Evolutionary conservation across 2,113 vertebrate species (phyloP).

Genomic region (Rattus rattus): DNA sequence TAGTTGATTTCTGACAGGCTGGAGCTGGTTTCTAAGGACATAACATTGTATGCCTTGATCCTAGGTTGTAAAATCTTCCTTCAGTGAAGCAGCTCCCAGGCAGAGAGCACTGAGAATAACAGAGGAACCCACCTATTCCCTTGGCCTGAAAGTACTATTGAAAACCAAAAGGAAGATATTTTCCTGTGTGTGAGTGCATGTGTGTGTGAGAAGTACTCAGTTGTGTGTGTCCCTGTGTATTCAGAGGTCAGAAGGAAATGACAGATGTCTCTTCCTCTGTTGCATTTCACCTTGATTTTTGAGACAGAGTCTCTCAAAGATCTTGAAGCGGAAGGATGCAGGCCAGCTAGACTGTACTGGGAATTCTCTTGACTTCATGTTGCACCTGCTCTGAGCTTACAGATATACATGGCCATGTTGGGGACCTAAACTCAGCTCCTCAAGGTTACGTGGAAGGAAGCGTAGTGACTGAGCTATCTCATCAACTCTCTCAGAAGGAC

Average conservation of each 20-base stretch:
- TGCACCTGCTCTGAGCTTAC: neutral
- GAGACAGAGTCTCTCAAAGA: neutral
- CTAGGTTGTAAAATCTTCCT: neutral
- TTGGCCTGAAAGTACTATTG: neutral
- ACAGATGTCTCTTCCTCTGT: neutral
- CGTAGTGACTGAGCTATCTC: too few relatives aligned
- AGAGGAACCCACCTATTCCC: neutral
- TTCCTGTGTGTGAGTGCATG: neutral
- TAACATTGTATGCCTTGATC: neutral
- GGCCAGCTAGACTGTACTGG: too few relatives aligned
- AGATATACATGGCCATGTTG: neutral
- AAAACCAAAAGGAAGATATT: neutral
- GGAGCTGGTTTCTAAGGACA: conserved; percentile 12
- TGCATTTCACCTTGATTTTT: neutral
- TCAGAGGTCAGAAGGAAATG: neutral
- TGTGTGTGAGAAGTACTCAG: too few relatives aligned
- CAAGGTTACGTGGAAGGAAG: neutral
- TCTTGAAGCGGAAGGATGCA: neutral
- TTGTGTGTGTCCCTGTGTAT: neutral
- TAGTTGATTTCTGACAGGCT: conserved; percentile 54
- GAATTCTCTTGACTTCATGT: neutral
- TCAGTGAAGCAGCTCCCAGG: neutral
- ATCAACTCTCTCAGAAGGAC: neutral
- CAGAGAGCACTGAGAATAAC: neutral
- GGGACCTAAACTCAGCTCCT: too few relatives aligned